A percentile compares a stretch with the other conserved stretches of the same genome.
These are phyloP conservation scores for Micromys minutus DNA, from an alignment of 2,113 vertebrate genomes.

Conservation along the genomic window DNA sequence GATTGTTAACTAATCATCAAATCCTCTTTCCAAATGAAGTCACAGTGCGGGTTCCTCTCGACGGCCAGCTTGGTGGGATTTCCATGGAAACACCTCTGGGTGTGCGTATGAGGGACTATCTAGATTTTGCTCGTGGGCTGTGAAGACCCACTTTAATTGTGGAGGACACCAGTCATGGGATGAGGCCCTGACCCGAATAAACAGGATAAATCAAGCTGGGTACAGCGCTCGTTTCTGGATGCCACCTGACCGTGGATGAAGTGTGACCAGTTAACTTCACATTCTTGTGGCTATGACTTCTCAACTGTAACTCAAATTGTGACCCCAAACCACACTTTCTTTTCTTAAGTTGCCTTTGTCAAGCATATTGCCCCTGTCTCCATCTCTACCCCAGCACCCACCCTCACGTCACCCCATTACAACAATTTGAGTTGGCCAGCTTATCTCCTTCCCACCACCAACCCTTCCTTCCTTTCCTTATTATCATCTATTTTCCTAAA, in stretches of 20 bases:
- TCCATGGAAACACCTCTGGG: not conserved
- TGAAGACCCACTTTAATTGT: not conserved
- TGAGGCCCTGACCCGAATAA: not conserved
- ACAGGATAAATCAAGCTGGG: not conserved
- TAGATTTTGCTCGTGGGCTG: not conserved
- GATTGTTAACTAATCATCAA: not conserved
- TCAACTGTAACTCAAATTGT: not conserved
- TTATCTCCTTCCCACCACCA: too few relatives aligned
- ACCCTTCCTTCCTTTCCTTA: not conserved
- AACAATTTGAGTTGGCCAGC: too few relatives aligned
- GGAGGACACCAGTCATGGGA: not conserved
- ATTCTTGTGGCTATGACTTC: not conserved
- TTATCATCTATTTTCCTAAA: too few relatives aligned
- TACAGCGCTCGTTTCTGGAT: not conserved
- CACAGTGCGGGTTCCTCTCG: not conserved
- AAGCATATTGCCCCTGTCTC: not conserved
- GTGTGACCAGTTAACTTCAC: not conserved
- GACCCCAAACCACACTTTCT: not conserved
- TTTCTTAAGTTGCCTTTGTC: not conserved
- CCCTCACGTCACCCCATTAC: too few relatives aligned
- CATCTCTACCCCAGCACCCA: too few relatives aligned
- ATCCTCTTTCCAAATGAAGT: not conserved
- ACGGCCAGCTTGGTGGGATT: not conserved
- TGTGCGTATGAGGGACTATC: not conserved
- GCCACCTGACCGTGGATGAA: not conserved